These are phyloP conservation scores for Cheilosia soror DNA, from an alignment of 2,888 invertebrate species.

Conservation along the genomic window DNA sequence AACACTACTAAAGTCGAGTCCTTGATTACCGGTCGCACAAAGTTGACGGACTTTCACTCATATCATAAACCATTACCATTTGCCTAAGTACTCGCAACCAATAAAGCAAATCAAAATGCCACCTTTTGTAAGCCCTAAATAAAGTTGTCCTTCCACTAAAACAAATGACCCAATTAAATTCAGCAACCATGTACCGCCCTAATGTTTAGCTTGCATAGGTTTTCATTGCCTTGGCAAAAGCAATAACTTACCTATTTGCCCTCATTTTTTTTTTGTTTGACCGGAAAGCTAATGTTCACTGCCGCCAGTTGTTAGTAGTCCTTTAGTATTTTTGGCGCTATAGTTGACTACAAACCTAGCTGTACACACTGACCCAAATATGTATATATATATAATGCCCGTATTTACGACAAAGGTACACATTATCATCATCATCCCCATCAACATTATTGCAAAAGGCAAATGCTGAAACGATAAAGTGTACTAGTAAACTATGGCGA, in stretches of 20 bases:
- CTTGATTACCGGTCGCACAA: not conserved
- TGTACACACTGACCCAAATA: constrained; percentile 50
- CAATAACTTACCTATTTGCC: constrained; percentile 55
- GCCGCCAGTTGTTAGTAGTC: constrained; percentile 15
- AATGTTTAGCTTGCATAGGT: constrained; percentile 13
- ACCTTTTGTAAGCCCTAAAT: constrained; percentile 21
- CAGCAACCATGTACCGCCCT: constrained; percentile 3
- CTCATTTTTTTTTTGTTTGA: constrained; percentile 31
- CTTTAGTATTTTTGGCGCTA: constrained; percentile 6
- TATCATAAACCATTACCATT: not conserved
- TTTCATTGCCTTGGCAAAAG: constrained; percentile 20
- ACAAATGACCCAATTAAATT: constrained; percentile 49
- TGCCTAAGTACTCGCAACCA: not conserved
- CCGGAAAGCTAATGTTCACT: constrained; percentile 40
- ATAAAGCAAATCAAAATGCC: constrained; percentile 26
- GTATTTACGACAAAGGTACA: constrained; percentile 46
- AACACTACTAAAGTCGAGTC: no score
- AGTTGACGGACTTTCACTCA: not conserved
- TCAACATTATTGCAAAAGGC: constrained; percentile 60
- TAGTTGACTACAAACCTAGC: not conserved
- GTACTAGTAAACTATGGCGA: constrained; percentile 27
- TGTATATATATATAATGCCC: constrained; percentile 3
- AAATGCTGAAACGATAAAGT: constrained; percentile 48
- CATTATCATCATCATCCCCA: constrained; percentile 59
- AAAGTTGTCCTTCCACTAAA: constrained; percentile 19